phyloP scores from a whole-genome alignment of 2,888 invertebrate species.

The Tricholauxania praeusta region DNA sequence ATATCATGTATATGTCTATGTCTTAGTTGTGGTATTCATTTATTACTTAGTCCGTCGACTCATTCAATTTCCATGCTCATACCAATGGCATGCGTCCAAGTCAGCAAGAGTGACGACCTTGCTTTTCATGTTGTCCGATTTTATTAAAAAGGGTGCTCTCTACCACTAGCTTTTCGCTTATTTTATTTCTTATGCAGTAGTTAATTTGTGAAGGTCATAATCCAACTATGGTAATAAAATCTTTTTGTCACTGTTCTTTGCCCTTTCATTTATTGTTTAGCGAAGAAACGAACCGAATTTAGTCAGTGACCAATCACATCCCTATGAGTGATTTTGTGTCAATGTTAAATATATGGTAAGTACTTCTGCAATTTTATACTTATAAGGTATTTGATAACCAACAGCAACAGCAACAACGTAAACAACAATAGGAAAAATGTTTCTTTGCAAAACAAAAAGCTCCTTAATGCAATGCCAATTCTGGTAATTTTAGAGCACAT shows the following conservation, averaged over 20 bases:
- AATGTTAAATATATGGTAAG: constrained; percentile 57
- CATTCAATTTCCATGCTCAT: too few relatives aligned
- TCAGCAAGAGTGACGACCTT: too few relatives aligned
- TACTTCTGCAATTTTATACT: constrained; percentile 63
- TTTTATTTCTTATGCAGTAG: too few relatives aligned
- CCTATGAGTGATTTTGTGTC: constrained; percentile 61
- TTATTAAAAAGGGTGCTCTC: too few relatives aligned
- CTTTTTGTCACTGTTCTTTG: constrained; percentile 49
- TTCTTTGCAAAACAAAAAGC: too few relatives aligned
- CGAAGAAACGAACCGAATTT: neutral
- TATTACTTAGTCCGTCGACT: too few relatives aligned
- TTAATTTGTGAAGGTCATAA: too few relatives aligned
- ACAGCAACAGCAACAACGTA: constrained; percentile 13
- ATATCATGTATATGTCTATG: too few relatives aligned
- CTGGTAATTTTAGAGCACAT: constrained; percentile 60
- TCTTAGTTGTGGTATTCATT: too few relatives aligned
- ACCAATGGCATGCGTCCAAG: too few relatives aligned
- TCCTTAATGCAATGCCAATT: constrained; percentile 22
- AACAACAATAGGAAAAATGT: neutral
- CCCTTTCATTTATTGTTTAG: constrained; percentile 33
- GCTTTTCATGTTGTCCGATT: too few relatives aligned
- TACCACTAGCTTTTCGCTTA: too few relatives aligned
- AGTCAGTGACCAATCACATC: constrained; percentile 29
- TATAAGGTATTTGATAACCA: constrained; percentile 50
- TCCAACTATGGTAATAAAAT: constrained; percentile 46